phyloP scores from a whole-genome alignment of 2,888 invertebrate species.

The Leptinotarsa juncta region DNA sequence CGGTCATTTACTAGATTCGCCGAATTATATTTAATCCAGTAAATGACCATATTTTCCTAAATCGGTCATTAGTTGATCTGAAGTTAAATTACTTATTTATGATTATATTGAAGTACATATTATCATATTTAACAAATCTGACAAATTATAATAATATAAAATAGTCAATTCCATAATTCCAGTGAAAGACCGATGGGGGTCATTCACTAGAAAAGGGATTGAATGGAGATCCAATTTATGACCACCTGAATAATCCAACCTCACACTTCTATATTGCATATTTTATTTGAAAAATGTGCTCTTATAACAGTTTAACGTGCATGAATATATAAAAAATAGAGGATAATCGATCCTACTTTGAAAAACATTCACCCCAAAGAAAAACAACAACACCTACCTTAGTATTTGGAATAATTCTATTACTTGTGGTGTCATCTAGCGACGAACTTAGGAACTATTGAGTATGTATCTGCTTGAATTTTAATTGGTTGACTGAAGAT shows the following conservation, averaged over 20 bases:
- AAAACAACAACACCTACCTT: constrained; percentile 4
- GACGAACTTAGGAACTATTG: background rate
- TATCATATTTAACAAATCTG: no score
- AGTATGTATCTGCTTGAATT: constrained; percentile 9
- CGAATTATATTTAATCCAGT: constrained; percentile 1
- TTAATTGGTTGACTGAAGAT: background rate
- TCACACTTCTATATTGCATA: constrained; percentile 3
- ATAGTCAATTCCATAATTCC: no score
- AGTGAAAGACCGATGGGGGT: background rate
- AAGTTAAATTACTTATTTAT: no score
- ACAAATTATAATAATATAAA: no score
- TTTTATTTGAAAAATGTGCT: constrained; percentile 4
- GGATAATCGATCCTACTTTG: constrained; percentile 15
- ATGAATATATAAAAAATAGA: background rate
- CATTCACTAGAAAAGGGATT: constrained; percentile 7
- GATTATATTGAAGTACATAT: no score
- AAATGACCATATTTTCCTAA: background rate
- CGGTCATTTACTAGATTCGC: constrained; percentile 8
- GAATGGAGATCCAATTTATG: constrained; percentile 21
- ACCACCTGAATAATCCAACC: constrained; percentile 19
- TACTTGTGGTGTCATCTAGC: background rate
- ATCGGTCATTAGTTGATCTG: background rate
- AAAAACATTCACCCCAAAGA: constrained; percentile 7
- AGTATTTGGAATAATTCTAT: constrained; percentile 11
- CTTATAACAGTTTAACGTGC: background rate